Evolutionary conservation across 2,113 vertebrate genomes (phyloP).

Genomic region (Corythornis cristatus): DNA sequence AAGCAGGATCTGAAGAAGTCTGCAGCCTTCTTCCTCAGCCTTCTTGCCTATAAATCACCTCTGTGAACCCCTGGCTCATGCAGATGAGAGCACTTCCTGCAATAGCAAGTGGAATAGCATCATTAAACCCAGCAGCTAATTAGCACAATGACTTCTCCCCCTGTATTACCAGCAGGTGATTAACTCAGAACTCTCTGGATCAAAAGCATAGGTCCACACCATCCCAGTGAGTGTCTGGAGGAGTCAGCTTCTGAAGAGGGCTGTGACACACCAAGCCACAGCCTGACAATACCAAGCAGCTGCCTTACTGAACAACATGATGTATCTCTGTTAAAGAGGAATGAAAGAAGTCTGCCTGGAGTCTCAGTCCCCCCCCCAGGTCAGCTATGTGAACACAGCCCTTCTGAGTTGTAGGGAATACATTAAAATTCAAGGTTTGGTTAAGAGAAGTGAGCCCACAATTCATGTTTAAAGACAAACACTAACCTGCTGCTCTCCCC

Average conservation of each 20-base stretch:
- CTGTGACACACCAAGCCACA: neutral
- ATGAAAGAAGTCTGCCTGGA: constrained; percentile 17
- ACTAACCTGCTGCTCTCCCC: neutral
- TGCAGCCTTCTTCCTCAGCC: neutral
- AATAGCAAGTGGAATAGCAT: constrained; percentile 16
- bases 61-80: neutral
- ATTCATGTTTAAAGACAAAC: neutral
- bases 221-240: neutral
- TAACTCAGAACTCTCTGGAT: constrained; percentile 16
- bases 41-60: constrained; percentile 13
- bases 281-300: neutral
- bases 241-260: neutral
- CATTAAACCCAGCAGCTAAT: constrained; percentile 58
- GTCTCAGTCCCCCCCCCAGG: neutral
- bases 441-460: neutral
- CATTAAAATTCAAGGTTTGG: neutral
- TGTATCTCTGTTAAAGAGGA: constrained; percentile 44
- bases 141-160: constrained; percentile 7
- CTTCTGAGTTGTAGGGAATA: constrained; percentile 13
- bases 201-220: neutral
- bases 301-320: constrained; percentile 17
- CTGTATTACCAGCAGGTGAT: neutral
- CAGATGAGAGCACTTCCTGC: constrained; percentile 38
- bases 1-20: neutral
- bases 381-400: constrained; percentile 21